Conservation (phyloP, 2,797 vertebrate species). For the Coccyzus lansbergi region DNA sequence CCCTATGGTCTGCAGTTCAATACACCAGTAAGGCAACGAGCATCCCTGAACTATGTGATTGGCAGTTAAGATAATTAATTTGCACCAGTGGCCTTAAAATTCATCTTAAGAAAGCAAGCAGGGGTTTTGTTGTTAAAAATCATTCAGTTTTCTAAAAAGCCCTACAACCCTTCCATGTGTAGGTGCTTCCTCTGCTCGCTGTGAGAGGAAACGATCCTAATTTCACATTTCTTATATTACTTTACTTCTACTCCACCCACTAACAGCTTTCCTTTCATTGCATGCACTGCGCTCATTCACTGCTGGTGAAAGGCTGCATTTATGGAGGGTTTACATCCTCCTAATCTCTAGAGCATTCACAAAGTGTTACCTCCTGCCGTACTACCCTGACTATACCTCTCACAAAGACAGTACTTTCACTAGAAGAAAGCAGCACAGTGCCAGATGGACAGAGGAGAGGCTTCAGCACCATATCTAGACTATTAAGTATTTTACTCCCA, state of each 20-base stretch:
- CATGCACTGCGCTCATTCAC: rapidly evolving
- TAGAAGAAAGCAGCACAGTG: background rate
- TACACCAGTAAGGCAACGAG: background rate
- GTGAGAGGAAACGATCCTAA: background rate
- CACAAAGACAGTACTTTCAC: background rate
- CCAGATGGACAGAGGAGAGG: background rate
- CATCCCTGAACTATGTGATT: background rate
- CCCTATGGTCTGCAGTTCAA: background rate
- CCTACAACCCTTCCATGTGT: background rate
- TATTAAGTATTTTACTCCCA: background rate
- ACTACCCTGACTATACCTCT: background rate
- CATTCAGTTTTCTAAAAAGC: background rate
- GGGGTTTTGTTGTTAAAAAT: background rate
- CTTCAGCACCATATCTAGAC: background rate
- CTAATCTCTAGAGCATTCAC: background rate
- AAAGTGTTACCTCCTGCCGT: background rate
- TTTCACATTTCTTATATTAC: background rate
- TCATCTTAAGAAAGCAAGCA: background rate
- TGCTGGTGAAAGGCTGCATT: background rate
- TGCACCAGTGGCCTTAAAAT: background rate
- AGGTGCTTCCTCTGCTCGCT: background rate
- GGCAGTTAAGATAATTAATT: background rate
- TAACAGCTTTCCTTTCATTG: background rate
- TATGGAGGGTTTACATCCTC: background rate
- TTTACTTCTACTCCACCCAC: background rate